phyloP scores from a whole-genome alignment of 2,113 vertebrate genomes.

The Willisornis vidua region DNA sequence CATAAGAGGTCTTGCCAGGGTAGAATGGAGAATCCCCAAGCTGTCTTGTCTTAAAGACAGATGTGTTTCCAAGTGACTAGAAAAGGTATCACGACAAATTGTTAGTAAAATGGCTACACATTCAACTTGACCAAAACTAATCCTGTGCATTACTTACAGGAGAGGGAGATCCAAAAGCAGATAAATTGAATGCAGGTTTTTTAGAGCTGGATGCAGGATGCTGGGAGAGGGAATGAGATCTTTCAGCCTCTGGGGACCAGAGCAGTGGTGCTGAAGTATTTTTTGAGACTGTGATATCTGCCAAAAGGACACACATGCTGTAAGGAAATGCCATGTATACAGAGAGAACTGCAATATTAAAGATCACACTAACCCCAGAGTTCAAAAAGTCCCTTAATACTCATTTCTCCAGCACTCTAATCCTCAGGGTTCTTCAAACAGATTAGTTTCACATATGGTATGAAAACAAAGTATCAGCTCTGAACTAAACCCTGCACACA shows the following conservation, averaged over 20 bases:
- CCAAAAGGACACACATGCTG: slow-evolving; percentile 36
- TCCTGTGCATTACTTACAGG: slow-evolving; percentile 80
- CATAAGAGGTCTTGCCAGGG: slow-evolving; percentile 94
- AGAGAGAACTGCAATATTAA: background rate
- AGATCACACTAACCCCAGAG: background rate
- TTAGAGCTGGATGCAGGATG: slow-evolving; percentile 84
- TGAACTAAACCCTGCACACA: background rate
- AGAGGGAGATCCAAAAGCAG: slow-evolving; percentile 90
- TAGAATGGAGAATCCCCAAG: slow-evolving; percentile 96
- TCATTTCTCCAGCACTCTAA: background rate
- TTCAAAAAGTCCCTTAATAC: background rate
- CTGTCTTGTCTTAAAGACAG: slow-evolving; percentile 88
- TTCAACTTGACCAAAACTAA: slow-evolving; percentile 12
- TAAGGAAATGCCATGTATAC: background rate
- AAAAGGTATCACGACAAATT: slow-evolving; percentile 15
- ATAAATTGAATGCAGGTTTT: slow-evolving; percentile 94
- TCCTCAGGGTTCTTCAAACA: background rate
- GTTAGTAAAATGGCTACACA: slow-evolving; percentile 27
- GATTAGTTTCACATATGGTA: background rate
- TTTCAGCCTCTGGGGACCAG: slow-evolving; percentile 92
- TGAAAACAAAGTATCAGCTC: background rate
- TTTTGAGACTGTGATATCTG: slow-evolving; percentile 92
- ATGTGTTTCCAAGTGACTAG: slow-evolving; percentile 86
- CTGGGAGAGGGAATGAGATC: slow-evolving; percentile 83
- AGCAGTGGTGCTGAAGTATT: slow-evolving; percentile 83